Base-by-base conservation (phyloP, 2,888 invertebrate species). In the Subacronicta megacephala region DNA sequence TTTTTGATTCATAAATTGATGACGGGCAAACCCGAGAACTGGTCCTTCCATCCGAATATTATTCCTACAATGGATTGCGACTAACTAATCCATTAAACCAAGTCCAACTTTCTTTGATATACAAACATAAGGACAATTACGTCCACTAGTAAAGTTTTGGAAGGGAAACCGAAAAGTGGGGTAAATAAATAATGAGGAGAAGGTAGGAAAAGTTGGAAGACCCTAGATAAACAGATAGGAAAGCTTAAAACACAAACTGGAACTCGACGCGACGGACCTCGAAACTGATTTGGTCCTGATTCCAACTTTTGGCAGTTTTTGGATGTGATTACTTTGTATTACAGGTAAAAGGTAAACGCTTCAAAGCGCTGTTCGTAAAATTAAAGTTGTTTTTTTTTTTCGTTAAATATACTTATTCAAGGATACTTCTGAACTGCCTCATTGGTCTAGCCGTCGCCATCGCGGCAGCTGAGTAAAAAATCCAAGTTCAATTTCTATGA, bases 181-280 rank as follows among this genome's bases (percentile, higher is more conserved):
- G 58, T 77, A 74, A 73, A 75, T 75, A 72, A 72, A 75, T 72
- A 69, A 76, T 69, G 69, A 69, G 64, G 62, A 43, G 41, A 55
- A 62, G 54, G 62, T 64, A 49, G 51, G 36, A 38, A 53, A 72
- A 75, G 72, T 77, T 71, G 18, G 53, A 47, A 58, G 70, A 64
- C 43, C 31, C 40, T 72, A 72, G 60, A 58, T 69, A 72, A 74
- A 77, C 69, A 77, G 59, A 76, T 68, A 62, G 60, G 46, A 41
- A 58, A 69, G 62, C 61, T 74, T 63, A 62, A n/a, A 73, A 75
- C 42, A 52, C 69, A 67, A 74, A 74, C 61, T 60, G 51, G 15
- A 63, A 63, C 61, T 63, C 41, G 26, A 63, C 60, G 64, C 60
- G 60, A 58, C 59, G 57, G 18, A 43, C 38, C 45, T 68, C 38